Base-by-base conservation (phyloP, 2,797 vertebrate genomes). In the Sebastes iracundus region DNA sequence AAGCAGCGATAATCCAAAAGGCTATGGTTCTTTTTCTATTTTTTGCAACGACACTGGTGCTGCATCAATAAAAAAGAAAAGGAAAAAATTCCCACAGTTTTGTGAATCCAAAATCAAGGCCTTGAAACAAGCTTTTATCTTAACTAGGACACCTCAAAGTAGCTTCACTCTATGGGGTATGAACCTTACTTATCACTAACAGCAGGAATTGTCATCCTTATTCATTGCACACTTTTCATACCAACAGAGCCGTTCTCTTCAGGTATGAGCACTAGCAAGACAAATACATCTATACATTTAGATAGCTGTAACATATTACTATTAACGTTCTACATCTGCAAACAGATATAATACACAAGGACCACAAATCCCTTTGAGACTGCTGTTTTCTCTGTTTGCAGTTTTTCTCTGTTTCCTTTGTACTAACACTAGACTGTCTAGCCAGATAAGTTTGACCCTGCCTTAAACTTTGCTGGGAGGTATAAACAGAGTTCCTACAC, bases 121-220 rank as follows among this genome's bases (percentile, higher is more conserved):
- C 30, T 90, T 88, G 87, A 90, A 91, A 84, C 49, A 83, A 64
- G 72, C 82, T 93, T 93, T 94, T 83, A 94, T 94, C 90, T 91
- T 90, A 93, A 90, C 83, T 91, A 86, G 87, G 87, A 81, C 83
- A 67, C 59, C 82, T 85, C 80, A 84, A 79, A 84, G 83, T 84
- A 86, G 70, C 80, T 82, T 90, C 71, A 56, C 87, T 88, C 52
- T 70, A 38, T 27, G 79, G 67, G 58, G 62, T 62, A 16, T 67
- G 73, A 82, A 82, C 60, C 79, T 69, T 72, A 46, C 79, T 89
- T 90, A 88, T 83, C 77, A 62, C 81, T 81, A 90, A 81, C 87
- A 91, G 87, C 82, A 82, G 86, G 87, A 87, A 75, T 55, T 72
- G 71, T 79, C 68, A 53, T 88, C 66, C 70, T 84, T 86, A 86